Evolutionary conservation across 2,113 vertebrate species (phyloP).

Genomic region (Hyperopisus bebe): DNA sequence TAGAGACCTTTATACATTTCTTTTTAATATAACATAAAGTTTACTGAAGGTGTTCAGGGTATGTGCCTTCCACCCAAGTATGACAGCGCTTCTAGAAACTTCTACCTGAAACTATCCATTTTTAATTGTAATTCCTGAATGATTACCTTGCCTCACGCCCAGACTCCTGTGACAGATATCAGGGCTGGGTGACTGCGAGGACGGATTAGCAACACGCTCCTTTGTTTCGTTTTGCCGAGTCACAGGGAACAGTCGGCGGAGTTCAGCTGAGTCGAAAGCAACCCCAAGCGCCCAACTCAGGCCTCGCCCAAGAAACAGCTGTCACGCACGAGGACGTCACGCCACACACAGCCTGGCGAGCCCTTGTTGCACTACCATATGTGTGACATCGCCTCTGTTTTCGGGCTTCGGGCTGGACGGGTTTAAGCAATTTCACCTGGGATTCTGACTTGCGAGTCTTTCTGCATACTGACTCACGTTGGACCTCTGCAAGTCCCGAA

Average conservation of each 20-base stretch:
- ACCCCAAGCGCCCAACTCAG: background rate
- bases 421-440: background rate
- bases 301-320: background rate
- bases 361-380: background rate
- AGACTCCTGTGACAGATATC: background rate
- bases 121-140: conserved; percentile 2
- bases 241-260: background rate
- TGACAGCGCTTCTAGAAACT: conserved; percentile 7
- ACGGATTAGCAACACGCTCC: background rate
- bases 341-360: no score
- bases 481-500: background rate
- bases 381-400: background rate
- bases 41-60: background rate
- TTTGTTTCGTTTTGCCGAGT: conserved; percentile 12
- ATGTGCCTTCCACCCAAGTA: background rate
- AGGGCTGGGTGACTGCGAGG: conserved; percentile 5
- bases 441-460: background rate
- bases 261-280: background rate
- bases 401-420: background rate
- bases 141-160: background rate
- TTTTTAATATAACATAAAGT: background rate
- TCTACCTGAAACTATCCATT: conserved; percentile 6
- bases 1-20: background rate
- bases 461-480: background rate
- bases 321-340: background rate